A percentile compares a stretch with the other conserved stretches of the same genome.
Evolutionary conservation across 2,113 vertebrate species (phyloP).

Genomic region (Mustela nigripes): DNA sequence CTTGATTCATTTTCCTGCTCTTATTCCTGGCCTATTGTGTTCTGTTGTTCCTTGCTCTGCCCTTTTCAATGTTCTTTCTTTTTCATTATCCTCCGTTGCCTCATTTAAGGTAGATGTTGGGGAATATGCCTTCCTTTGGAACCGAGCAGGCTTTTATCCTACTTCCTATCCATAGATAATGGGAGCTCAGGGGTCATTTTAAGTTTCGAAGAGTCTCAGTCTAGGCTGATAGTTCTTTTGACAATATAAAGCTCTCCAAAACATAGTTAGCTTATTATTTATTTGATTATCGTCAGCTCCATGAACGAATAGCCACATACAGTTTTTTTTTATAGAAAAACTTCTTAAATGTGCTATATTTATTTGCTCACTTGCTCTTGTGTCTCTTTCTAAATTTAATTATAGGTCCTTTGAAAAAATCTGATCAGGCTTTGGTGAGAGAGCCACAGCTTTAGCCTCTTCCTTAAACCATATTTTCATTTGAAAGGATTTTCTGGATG

Average conservation of each 20-base stretch:
- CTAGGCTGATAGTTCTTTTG: neutral
- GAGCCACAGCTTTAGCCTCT: neutral
- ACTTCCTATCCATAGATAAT: neutral
- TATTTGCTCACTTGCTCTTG: neutral
- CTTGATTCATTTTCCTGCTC: neutral
- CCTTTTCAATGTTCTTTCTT: neutral
- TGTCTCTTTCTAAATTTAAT: neutral
- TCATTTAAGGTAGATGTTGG: neutral
- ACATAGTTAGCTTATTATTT: neutral
- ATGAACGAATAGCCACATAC: neutral
- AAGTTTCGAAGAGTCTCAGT: neutral
- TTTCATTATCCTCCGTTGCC: neutral
- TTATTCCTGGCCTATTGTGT: neutral
- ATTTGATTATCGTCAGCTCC: constrained; percentile 23
- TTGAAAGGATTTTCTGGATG: neutral
- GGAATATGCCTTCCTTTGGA: neutral
- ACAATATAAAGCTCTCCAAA: neutral
- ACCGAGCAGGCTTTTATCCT: neutral
- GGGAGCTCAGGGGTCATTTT: neutral
- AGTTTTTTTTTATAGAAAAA: constrained; percentile 11
- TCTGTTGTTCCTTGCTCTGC: neutral
- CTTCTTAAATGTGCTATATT: neutral
- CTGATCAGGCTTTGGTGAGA: neutral
- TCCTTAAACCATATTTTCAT: neutral
- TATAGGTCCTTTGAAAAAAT: neutral